Conservation (phyloP, 2,113 vertebrate species). For the Mohoua ochrocephala region DNA sequence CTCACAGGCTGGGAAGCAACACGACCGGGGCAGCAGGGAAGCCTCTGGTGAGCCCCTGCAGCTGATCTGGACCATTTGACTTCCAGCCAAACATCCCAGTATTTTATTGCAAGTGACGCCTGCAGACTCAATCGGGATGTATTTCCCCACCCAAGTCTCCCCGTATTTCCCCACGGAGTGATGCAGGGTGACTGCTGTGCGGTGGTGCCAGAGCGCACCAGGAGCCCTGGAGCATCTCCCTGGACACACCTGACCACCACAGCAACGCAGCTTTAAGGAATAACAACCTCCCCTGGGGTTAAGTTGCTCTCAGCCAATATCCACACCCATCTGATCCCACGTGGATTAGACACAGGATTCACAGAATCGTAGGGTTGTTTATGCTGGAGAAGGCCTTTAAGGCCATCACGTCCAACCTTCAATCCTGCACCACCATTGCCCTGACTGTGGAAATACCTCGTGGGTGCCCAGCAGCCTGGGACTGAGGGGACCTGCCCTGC, state of each 20-base stretch:
- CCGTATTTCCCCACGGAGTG: not conserved
- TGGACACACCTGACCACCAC: fast-evolving
- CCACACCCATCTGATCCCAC: too few species aligned
- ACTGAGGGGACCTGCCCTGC: not conserved
- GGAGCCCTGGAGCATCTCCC: not conserved
- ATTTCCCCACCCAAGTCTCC: not conserved
- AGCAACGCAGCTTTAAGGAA: not conserved
- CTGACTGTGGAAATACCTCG: not conserved
- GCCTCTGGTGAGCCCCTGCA: not conserved
- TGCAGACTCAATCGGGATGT: not conserved
- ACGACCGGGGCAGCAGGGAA: not conserved
- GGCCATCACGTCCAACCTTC: not conserved
- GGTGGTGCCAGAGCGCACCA: not conserved
- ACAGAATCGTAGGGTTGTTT: fast-evolving
- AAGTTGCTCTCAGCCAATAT: not conserved
- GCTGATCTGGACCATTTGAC: not conserved
- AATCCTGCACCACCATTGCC: not conserved
- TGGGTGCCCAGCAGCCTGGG: not conserved
- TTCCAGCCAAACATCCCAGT: not conserved
- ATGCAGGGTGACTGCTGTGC: not conserved
- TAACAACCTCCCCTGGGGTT: not conserved
- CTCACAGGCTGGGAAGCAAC: not conserved
- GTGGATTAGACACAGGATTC: not conserved
- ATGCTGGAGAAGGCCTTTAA: too few species aligned
- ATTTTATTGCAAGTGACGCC: not conserved